phyloP scores from a whole-genome alignment of 2,797 vertebrate genomes.

The Pseudocheirus occidentalis region DNA sequence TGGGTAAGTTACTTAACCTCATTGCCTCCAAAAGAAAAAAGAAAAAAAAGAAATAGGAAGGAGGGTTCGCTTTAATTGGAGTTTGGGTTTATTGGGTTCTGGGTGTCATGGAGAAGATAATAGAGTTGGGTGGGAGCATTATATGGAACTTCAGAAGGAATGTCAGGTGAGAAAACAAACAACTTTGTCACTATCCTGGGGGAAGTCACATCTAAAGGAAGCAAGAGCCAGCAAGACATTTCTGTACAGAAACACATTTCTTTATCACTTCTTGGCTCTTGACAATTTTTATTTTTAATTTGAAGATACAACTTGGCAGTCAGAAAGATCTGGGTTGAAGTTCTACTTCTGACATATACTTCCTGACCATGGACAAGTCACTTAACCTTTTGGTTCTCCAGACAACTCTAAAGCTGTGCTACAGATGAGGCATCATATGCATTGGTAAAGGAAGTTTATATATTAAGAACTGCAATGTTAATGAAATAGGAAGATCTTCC shows the following conservation, averaged over 20 bases:
- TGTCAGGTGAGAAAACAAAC: no score
- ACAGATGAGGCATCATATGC: neutral
- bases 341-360: neutral
- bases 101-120: neutral
- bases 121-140: neutral
- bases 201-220: neutral
- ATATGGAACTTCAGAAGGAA: neutral
- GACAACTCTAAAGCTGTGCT: neutral
- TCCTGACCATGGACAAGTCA: neutral
- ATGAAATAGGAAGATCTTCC: no score
- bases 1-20: no score
- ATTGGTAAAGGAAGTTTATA: neutral
- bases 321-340: neutral
- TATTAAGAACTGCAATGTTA: neutral
- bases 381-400: neutral
- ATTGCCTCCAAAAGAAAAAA: no score
- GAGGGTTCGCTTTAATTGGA: neutral
- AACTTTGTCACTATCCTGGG: neutral
- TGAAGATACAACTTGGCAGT: neutral
- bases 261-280: neutral
- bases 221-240: neutral
- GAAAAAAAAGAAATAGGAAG: neutral
- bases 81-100: neutral
- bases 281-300: neutral
- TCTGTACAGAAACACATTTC: neutral